These are phyloP conservation scores for Tribolium madens DNA, from an alignment of 1,140 invertebrate species.

Conservation along the genomic window DNA sequence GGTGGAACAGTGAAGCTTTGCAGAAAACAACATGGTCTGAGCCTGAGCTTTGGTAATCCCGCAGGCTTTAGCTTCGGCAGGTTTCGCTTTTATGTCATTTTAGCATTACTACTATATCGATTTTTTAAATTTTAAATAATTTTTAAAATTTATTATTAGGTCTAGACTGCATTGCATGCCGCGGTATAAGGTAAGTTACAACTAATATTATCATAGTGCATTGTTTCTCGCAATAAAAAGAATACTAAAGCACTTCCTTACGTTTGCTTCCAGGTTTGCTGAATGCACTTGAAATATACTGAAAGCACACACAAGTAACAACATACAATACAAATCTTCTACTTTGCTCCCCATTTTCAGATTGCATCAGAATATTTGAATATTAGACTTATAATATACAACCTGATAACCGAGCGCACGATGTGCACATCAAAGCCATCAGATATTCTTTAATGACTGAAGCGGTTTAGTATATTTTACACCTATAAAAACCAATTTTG, in stretches of 20 bases:
- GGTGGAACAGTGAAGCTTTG: constrained; percentile 19
- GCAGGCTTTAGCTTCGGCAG: constrained; percentile 35
- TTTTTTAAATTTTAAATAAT: not conserved
- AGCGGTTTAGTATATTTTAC: not conserved
- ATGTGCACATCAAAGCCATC: not conserved
- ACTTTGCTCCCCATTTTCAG: constrained; percentile 11
- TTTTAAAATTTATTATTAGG: not conserved
- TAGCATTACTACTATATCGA: constrained; percentile 7
- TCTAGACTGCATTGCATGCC: not conserved
- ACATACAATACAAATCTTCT: constrained; percentile 5
- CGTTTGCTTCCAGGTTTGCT: constrained; percentile 14
- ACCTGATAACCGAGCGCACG: not conserved
- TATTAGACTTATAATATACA: not conserved
- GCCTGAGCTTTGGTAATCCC: constrained; percentile 33
- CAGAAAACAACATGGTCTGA: constrained; percentile 27
- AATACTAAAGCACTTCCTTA: constrained; percentile 10
- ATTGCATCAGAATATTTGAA: constrained; percentile 20
- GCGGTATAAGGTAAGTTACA: not conserved
- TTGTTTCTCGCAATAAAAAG: constrained; percentile 8
- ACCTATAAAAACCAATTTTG: not conserved
- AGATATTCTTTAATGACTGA: not conserved
- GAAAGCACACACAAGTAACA: constrained; percentile 1
- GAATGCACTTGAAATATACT: constrained; percentile 20
- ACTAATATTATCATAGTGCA: constrained; percentile 7
- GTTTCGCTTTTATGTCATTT: constrained; percentile 35